A percentile compares a stretch with the other conserved stretches of the same genome.
Evolutionary conservation across 2,888 invertebrate genomes (phyloP).

Genomic region (Xanthia togata): DNA sequence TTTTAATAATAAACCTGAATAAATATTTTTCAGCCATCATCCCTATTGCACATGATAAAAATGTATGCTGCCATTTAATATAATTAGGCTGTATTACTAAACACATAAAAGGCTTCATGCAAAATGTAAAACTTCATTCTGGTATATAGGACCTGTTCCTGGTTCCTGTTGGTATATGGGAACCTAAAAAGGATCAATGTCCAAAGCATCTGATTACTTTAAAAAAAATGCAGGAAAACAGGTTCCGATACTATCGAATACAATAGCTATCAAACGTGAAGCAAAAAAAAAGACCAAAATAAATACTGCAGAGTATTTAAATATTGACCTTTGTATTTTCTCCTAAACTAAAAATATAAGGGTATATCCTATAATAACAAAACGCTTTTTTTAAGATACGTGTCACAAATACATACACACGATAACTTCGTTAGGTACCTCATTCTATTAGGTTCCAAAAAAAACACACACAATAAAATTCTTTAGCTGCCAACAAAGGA

Average conservation of each 20-base stretch:
- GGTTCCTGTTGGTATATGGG: no score
- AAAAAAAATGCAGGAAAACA: no score
- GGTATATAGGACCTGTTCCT: background rate
- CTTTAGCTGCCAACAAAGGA: conserved; percentile 21
- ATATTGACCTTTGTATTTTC: no score
- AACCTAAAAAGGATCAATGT: background rate
- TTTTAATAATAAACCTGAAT: no score
- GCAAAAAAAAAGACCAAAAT: no score
- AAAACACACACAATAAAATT: conserved; percentile 16
- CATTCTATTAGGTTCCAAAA: background rate
- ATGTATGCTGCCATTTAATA: background rate
- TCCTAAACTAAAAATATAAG: background rate
- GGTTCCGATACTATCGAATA: background rate
- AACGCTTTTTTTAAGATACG: background rate
- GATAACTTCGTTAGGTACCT: background rate
- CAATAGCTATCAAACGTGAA: background rate
- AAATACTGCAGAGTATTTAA: background rate
- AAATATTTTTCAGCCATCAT: no score
- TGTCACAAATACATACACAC: background rate
- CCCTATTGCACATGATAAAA: background rate
- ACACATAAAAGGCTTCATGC: no score
- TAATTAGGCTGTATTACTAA: background rate
- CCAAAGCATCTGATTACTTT: no score
- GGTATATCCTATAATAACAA: background rate
- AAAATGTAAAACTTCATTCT: no score